phyloP scores from a whole-genome alignment of 1,140 invertebrate genomes.

The Brachionus asplanchnoidis region DNA sequence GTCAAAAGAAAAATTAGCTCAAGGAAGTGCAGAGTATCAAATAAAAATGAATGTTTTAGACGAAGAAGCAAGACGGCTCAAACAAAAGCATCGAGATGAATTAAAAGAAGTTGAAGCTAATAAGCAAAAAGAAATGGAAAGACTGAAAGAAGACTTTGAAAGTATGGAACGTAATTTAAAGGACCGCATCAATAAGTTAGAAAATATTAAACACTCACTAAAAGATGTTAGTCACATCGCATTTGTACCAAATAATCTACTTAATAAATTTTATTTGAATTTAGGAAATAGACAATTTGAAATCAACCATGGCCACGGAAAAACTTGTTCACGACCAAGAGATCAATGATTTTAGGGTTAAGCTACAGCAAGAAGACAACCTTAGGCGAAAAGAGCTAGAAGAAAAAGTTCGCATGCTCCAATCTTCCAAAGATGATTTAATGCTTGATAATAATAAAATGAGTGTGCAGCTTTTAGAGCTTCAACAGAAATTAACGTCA shows the following conservation, averaged over 20 bases:
- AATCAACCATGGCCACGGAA: background rate
- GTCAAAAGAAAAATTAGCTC: constrained; percentile 24
- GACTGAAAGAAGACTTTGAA: constrained; percentile 48
- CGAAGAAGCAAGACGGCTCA: background rate
- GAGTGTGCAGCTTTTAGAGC: background rate
- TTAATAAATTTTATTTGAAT: background rate
- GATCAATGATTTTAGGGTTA: background rate
- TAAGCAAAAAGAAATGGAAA: constrained; percentile 34
- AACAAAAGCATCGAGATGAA: constrained; percentile 36
- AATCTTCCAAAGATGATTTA: constrained; percentile 24
- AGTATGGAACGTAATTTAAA: constrained; percentile 49
- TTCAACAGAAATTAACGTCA: constrained; percentile 30
- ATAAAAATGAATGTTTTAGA: constrained; percentile 34
- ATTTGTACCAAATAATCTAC: background rate
- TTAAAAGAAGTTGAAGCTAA: constrained; percentile 20
- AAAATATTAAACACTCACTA: constrained; percentile 4
- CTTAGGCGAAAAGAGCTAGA: constrained; percentile 8
- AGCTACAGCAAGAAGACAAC: background rate
- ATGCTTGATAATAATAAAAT: constrained; percentile 14
- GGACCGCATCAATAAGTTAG: constrained; percentile 47
- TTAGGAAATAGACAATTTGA: constrained; percentile 28
- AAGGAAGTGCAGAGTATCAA: constrained; percentile 25
- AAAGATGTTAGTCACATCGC: background rate
- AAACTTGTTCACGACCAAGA: constrained; percentile 33
- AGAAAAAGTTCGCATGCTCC: background rate